Evolutionary conservation across 2,888 invertebrate species (phyloP), one percentile per base, ranked within the genome.

Genomic region (Conchocele bisecta): DNA sequence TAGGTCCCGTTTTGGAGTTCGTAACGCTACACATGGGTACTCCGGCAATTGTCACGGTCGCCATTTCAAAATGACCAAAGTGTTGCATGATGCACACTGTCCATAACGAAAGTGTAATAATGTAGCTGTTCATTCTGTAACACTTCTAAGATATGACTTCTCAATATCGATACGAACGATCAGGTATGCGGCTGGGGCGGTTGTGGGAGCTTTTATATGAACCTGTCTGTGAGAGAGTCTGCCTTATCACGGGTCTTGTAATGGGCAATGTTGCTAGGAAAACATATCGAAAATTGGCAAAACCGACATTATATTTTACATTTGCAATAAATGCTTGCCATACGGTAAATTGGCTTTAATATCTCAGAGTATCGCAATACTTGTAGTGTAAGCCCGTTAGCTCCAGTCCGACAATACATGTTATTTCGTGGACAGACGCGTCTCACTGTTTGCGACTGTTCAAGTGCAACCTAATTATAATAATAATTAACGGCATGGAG

Each of bases 401-500:
- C n/a, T 35, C 11, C 37, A 35, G n/a, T n/a, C 13, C 11, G n/a
- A 35, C 13, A 35, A 35, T 11, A 13, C 37, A 35, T 35, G 11
- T n/a, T n/a, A 11, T 35, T 35, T 11, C 13, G 11, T n/a, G 11
- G n/a, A 35, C 37, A 35, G 11, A 11, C 13, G 11, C 13, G 11
- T 35, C 11, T 35, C 11, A 11, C 11, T 11, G 37, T 13, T 35
- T 13, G 37, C 11, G n/a, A 35, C 20, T 26, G 35, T 54, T 20
- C 26, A 24, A 42, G 42, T 58, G 58, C 58, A 58, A 7, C 24
- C 2, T 28, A 44, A 29, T 44, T 44, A 58, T 26, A 33, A 17
- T 17, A 44, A 20, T 39, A 41, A 46, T 44, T 58, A 42, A 33
- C 58, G 28, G 15, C 22, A 28, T 31, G 35, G 26, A 28, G 24